Base-by-base conservation (phyloP, 2,113 vertebrate species). In the Manacus vitellinus region DNA sequence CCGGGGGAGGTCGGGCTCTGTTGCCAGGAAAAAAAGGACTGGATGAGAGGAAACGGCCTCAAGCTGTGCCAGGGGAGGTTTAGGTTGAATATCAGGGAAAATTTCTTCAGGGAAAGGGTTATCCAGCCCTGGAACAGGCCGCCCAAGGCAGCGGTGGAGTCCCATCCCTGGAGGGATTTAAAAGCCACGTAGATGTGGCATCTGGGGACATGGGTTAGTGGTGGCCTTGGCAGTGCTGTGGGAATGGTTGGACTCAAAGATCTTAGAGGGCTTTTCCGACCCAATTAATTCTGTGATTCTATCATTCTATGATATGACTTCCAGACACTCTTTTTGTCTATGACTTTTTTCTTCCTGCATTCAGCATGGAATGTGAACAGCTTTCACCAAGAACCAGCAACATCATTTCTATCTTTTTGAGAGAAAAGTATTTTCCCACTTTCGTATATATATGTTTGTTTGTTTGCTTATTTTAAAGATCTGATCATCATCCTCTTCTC, bases 1-100 rank as follows among this genome's bases (percentile, higher is more conserved):
- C 12, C 2, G 1, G 7, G 2, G 31, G 4, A 25, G 8, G 1
- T 22, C 4, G 0, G 31, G 44, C 5, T 66, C 4, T 74, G 19
- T 12, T 61, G 8, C 5, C 46, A 27, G n/a, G 13, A 13, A 21
- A 35, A 33, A 41, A 43, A 10, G 24, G 21, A 27, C 4, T 41
- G 35, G 2, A 61, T 2, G 5, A 76, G 39, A 19, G 39, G 24
- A 3, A 35, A 55, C 2, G 3, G 12, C 9, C 21, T 76, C 14
- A 47, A 15, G 14, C 1, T 55, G 8, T 3, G 2, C 8, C 41
- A 35, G 25, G 14, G 0, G 1, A 76, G 6, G 9, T 31, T 43
- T 41, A 10, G 3, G 31, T 9, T 33, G 8, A 7, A 10, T n/a
- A 1, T 39, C 28, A 21, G 2, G 47, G 67, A 62, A 44, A 61